Percentiles rank a stretch among this genome's conserved stretches.
Evolutionary conservation across 2,888 invertebrate genomes (phyloP).

Genomic region (Sinotaia quadrata): DNA sequence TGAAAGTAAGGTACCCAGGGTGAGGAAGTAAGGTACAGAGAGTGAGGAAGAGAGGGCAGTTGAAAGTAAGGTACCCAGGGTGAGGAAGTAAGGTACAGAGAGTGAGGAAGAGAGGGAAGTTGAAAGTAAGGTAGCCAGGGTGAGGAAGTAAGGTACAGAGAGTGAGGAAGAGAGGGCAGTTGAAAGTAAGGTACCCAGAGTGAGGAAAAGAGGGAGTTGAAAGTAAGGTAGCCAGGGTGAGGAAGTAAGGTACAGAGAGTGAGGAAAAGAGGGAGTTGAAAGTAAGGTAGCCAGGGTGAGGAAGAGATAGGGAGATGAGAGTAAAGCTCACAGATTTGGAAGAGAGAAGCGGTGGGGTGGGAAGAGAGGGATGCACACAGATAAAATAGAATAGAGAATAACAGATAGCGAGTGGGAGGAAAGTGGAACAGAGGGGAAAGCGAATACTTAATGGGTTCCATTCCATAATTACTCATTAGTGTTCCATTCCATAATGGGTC

Average conservation of each 20-base stretch:
- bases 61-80: not conserved
- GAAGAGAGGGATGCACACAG: too few relatives aligned
- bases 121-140: not conserved
- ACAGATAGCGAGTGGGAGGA: too few relatives aligned
- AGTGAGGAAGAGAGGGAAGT: not conserved
- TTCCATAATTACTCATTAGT: too few relatives aligned
- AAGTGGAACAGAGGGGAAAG: too few relatives aligned
- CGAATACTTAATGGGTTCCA: too few relatives aligned
- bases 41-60: not conserved
- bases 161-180: not conserved
- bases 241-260: not conserved
- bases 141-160: not conserved
- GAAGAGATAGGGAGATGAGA: not conserved
- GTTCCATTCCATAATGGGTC: too few relatives aligned
- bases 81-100: not conserved
- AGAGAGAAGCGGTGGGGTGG: too few relatives aligned
- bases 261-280: not conserved
- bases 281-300: not conserved
- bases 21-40: constrained; percentile 5
- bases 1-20: constrained; percentile 9
- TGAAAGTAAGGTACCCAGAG: not conserved
- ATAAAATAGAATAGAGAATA: too few relatives aligned
- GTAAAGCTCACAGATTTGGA: too few relatives aligned
- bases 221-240: not conserved
- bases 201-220: too few relatives aligned